Percentiles rank a stretch among this genome's conserved stretches.
Conservation (phyloP, 1,140 invertebrate genomes). For the Diachasmimorpha longicaudata region DNA sequence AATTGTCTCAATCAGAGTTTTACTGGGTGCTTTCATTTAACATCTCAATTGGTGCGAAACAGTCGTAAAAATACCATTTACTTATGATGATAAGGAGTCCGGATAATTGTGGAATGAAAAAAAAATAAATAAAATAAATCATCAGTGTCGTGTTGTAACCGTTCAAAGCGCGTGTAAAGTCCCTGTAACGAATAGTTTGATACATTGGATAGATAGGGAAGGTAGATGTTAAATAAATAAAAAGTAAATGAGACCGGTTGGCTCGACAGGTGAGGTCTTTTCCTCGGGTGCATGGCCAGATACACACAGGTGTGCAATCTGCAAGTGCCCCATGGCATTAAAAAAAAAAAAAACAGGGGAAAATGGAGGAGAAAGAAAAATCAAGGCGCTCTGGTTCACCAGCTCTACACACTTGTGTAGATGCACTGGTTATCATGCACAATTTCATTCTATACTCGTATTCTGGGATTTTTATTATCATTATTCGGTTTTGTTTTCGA, state of each 20-base stretch:
- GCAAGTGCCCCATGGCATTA: constrained; percentile 52
- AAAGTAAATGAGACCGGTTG: constrained; percentile 61
- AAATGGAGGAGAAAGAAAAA: not conserved
- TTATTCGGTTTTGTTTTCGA: too few relatives aligned
- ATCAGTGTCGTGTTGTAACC: constrained; percentile 23
- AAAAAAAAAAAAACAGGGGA: constrained; percentile 42
- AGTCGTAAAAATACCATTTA: not conserved
- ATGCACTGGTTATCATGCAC: not conserved
- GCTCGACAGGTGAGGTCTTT: constrained; percentile 60
- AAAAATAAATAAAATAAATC: constrained; percentile 37
- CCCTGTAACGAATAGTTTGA: constrained; percentile 5
- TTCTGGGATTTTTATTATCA: too few relatives aligned
- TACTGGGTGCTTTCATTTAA: not conserved
- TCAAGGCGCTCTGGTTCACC: not conserved
- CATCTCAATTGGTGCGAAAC: not conserved
- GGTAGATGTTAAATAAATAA: constrained; percentile 50
- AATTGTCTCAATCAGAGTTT: not conserved
- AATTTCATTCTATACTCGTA: not conserved
- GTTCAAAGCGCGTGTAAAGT: constrained; percentile 14
- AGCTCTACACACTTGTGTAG: not conserved
- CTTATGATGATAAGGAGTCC: not conserved
- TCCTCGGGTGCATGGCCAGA: constrained; percentile 39
- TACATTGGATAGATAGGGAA: constrained; percentile 13
- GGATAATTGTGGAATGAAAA: not conserved
- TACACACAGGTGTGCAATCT: constrained; percentile 60